Percentiles rank a stretch among this genome's conserved stretches.
These are phyloP conservation scores for Lipophrys pholis DNA, from an alignment of 2,113 vertebrate species.

Conservation along the genomic window DNA sequence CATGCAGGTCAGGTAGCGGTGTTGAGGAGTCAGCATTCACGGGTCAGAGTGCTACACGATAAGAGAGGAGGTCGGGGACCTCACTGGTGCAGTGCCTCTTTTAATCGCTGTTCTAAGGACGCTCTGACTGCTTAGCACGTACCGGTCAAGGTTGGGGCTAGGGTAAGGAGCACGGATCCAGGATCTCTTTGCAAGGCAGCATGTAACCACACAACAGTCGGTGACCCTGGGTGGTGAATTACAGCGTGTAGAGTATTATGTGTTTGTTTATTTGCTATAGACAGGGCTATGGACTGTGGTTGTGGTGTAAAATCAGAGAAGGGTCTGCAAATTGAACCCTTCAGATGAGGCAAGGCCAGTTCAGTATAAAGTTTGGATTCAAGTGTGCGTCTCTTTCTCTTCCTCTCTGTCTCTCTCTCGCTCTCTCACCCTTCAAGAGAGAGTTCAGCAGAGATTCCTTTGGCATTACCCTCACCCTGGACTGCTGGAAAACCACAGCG, in stretches of 20 bases:
- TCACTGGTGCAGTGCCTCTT: constrained; percentile 60
- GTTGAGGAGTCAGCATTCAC: constrained; percentile 58
- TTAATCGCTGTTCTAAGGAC: constrained; percentile 77
- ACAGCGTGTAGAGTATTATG: constrained; percentile 60
- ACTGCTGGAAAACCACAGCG: constrained; percentile 71
- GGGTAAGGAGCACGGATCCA: constrained; percentile 71
- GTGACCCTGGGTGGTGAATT: constrained; percentile 72
- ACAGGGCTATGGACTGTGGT: constrained; percentile 52
- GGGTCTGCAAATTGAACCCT: constrained; percentile 69
- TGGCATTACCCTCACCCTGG: constrained; percentile 72
- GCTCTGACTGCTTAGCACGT: constrained; percentile 73
- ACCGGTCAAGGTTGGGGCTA: constrained; percentile 79
- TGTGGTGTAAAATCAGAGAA: constrained; percentile 64
- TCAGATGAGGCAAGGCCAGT: constrained; percentile 67
- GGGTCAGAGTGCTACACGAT: constrained; percentile 73
- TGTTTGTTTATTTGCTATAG: constrained; percentile 67
- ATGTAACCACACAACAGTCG: constrained; percentile 73
- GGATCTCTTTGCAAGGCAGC: constrained; percentile 78
- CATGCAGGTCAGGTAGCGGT: constrained; percentile 63
- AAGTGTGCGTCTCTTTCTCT: constrained; percentile 14
- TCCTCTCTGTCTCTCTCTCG: constrained; percentile 4
- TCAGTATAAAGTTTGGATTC: constrained; percentile 70
- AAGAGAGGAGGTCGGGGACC: constrained; percentile 73
- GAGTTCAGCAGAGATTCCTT: constrained; percentile 75
- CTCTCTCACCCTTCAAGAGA: constrained; percentile 43